These are phyloP conservation scores for Bombus breviceps DNA, from an alignment of 1,140 invertebrate species.

Conservation along the genomic window DNA sequence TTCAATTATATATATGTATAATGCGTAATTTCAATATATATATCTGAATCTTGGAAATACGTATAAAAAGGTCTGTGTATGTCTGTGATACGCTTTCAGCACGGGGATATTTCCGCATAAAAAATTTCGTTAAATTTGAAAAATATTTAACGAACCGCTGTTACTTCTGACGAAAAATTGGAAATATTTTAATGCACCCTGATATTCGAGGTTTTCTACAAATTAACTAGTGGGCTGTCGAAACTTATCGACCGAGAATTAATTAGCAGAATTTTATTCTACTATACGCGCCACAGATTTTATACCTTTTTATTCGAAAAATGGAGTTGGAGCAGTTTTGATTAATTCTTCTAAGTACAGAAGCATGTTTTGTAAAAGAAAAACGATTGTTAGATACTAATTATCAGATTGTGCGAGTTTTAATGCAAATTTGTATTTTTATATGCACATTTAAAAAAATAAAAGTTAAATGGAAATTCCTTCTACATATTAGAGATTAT, in stretches of 20 bases:
- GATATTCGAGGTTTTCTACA: neutral
- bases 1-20: neutral
- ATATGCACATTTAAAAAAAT: neutral
- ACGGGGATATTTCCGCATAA: too few species aligned
- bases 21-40: too few species aligned
- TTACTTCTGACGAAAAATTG: neutral
- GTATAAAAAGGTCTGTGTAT: too few species aligned
- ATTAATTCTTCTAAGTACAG: too few species aligned
- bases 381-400: neutral
- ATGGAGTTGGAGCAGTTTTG: neutral
- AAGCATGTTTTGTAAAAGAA: too few species aligned
- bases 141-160: neutral
- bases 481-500: neutral
- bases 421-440: neutral
- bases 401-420: neutral
- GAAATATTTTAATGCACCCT: neutral
- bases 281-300: neutral
- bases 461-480: neutral
- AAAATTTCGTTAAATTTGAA: neutral
- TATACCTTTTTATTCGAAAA: neutral
- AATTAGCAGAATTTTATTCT: neutral
- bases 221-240: neutral
- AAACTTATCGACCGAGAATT: neutral
- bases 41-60: too few species aligned
- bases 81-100: too few species aligned